These are phyloP conservation scores for Hetaerina titia DNA, from an alignment of 2,888 invertebrate species.

Conservation along the genomic window DNA sequence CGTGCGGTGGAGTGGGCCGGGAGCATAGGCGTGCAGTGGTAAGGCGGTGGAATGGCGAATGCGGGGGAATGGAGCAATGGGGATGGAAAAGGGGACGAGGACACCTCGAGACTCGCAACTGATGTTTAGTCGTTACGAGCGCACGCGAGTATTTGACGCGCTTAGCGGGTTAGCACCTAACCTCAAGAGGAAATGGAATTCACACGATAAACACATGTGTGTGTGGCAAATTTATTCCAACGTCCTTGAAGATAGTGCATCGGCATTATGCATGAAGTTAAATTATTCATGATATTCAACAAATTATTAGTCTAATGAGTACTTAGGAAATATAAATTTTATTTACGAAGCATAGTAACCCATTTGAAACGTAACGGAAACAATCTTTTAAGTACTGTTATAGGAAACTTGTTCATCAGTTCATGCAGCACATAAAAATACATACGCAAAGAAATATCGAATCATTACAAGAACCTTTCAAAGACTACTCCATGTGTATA, in stretches of 20 bases:
- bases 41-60: background rate
- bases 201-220: background rate
- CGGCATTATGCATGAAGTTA: slow-evolving; percentile 1
- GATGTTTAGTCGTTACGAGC: background rate
- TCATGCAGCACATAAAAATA: too few species aligned
- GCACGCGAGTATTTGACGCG: background rate
- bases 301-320: background rate
- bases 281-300: slow-evolving; percentile 5
- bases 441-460: too few species aligned
- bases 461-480: too few species aligned
- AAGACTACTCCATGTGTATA: too few species aligned
- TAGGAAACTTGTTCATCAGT: background rate
- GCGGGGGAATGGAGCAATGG: background rate
- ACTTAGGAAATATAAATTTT: background rate
- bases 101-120: background rate
- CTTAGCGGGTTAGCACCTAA: background rate
- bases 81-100: background rate
- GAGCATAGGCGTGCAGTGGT: background rate
- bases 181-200: background rate
- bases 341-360: background rate
- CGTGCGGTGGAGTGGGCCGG: background rate
- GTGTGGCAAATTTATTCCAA: background rate
- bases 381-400: background rate
- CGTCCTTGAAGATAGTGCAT: background rate
- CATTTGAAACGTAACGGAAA: background rate